Base-by-base conservation (phyloP, 1,140 invertebrate genomes). In the Cataglyphis hispanica region DNA sequence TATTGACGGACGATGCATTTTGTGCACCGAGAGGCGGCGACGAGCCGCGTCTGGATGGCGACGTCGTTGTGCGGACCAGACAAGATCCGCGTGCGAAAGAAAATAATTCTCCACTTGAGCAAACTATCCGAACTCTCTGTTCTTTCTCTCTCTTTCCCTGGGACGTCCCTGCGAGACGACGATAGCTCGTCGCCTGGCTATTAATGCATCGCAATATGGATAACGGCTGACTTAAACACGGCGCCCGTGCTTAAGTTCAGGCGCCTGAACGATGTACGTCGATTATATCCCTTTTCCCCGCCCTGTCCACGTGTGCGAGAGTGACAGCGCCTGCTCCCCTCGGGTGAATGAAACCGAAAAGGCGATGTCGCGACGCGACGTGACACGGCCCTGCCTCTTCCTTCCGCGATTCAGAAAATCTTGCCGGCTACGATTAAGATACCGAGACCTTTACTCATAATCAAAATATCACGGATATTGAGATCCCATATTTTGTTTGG, bases 141-240 rank as follows among this genome's bases (percentile, higher is more conserved):
- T 27, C 60, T 63, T 27, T 63, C 60, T 27, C 27, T 58, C 50
- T 75, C n/a, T 58, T 40, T 56, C 22, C 40, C n/a, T 25, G 37
- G 34, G 37, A 40, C 74, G 25, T 25, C 40, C 22, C 58, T 43
- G 75, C 75, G 58, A 43, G 34, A 56, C 4, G 16, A 34, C 46
- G 60, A 67, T 34, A 64, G 70, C 40, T 61, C 75, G 64, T 67
- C 63, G 61, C 40, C 11, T 61, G 53, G 81, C 80, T 86, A 84
- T 86, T 77, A 85, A 87, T 85, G 86, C 86, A 53, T 27, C 72
- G 61, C 81, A 27, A 77, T 72, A 66, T 66, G 86, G 81, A 85
- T 72, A 87, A 85, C 64, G 80, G 70, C 72, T 70, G 64, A 43
- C 64, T 63, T 56, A 56, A 81, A 31, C 22, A 34, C 70, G 34